Evolutionary conservation across 1,140 invertebrate species (phyloP).

Genomic region (Apocrypta bakeri): DNA sequence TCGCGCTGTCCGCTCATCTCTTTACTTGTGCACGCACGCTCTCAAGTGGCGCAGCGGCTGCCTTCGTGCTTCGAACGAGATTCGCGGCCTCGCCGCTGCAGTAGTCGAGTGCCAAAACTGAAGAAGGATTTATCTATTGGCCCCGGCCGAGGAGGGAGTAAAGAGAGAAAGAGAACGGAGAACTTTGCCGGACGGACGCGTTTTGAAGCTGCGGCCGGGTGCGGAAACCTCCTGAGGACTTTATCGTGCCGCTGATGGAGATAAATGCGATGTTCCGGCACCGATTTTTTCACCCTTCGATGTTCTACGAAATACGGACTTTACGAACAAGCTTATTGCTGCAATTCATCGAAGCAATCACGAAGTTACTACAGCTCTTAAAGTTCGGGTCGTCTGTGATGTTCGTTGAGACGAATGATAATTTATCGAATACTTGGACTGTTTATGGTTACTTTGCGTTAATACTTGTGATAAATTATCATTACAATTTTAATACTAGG

Average conservation of each 20-base stretch:
- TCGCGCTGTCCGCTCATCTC: conserved; percentile 7
- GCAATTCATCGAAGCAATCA: not conserved
- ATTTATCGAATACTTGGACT: too few relatives aligned
- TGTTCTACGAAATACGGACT: not conserved
- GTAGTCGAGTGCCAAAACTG: conserved; percentile 15
- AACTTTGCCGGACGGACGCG: conserved; percentile 26
- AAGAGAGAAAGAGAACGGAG: too few relatives aligned
- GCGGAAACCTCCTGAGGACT: conserved; percentile 34
- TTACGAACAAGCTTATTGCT: not conserved
- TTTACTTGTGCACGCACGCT: not conserved
- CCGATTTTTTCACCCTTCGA: not conserved
- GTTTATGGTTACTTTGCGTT: too few relatives aligned
- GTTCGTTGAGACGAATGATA: too few relatives aligned
- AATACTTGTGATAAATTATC: too few relatives aligned
- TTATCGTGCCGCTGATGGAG: conserved; percentile 37
- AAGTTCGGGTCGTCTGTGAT: too few relatives aligned
- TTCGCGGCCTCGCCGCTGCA: not conserved
- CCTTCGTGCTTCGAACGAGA: not conserved
- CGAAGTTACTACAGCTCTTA: too few relatives aligned
- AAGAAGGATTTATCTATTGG: conserved; percentile 45
- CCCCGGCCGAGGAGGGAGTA: not conserved
- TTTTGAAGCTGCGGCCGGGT: not conserved
- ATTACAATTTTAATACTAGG: too few relatives aligned
- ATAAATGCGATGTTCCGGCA: conserved; percentile 31
- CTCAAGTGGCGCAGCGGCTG: conserved; percentile 6